Evolutionary conservation across 2,797 vertebrate genomes (phyloP), one percentile per base, ranked within the genome.

Genomic region (Sebastes diploproa): DNA sequence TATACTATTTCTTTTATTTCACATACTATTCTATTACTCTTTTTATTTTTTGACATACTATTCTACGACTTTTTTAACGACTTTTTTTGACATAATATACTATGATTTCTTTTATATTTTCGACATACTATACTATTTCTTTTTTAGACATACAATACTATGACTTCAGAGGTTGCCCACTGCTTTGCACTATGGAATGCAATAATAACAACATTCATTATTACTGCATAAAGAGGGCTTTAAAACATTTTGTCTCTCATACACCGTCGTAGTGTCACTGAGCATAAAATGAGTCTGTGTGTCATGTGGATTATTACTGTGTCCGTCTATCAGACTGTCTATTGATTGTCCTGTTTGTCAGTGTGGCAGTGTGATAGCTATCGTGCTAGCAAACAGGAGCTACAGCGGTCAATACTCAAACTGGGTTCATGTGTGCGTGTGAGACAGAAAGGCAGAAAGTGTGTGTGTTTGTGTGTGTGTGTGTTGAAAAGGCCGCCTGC

Each of bases 271-370:
- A 70, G 6, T 30, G 64, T 42, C 38, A 71, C 7, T 3, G 20
- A 70, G 50, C 50, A 59, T 23, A 23, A 54, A 10, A 25, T 68
- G 59, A 59, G 46, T 7, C 9, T 42, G 20, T 66, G 2, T 7
- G 36, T 52, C 18, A 7, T 61, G 29, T 72, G 66, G 58, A 68
- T 72, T 27, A 81, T 80, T 75, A 25, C 50, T 55, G 58, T 59
- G 63, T 30, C 50, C 7, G 7, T 52, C 50, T 42, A 16, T 73
- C 70, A 34, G 18, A 60, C 25, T 60, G 36, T 56, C 27, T 63
- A 85, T 85, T 71, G 85, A 86, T 83, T 7, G 12, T 38, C 60
- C 67, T n/a, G 50, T 34, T 20, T 54, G 22, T 72, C 60, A 52
- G 8, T 32, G 36, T 38, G 58, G 14, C 46, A 34, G 36, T 32